Evolutionary conservation across 2,888 invertebrate genomes (phyloP), one percentile per base, ranked within the genome.

Genomic region (Chymomyza caudatula): DNA sequence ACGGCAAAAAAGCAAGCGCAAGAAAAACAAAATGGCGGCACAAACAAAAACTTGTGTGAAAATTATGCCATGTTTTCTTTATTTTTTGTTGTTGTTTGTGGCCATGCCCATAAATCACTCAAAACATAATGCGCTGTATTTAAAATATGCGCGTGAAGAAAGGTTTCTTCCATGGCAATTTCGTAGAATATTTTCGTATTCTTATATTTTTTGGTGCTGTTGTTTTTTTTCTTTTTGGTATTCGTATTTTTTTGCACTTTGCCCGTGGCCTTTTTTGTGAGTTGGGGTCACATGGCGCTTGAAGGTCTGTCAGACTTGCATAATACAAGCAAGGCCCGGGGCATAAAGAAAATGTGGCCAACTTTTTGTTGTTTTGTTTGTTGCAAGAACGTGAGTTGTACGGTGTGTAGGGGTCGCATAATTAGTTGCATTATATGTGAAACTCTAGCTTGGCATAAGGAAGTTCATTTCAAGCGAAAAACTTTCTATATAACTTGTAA

Each of bases 121-220:
- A 79, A 72, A 79, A 77, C 74, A 79, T 80, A 80, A 80, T 80
- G 79, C 83, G 58, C 68, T 74, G 81, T 79, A 74, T 78, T 79
- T 81, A 79, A 79, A 79, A 81, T 81, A 81, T 79, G 78, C 76
- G 73, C 76, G 69, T 69, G 80, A 80, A 80, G 29, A 37, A 37
- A 17, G 20, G 20, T 51, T 13, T 51, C 20, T 37, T 37, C 29
- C 29, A 37, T 11, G 11, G 29, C 29, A 11, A 37, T 37, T 29
- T 37, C 29, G 47, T 47, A 47, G 47, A 15, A 19, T 19, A 47
- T 47, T 47, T 47, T 47, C 47, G 13, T 47, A 47, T 19, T 5
- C 19, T 47, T 3, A 17, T 47, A n/a, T 47, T 44, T 5, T 44
- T 11, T 37, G 37, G 5, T 44, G n/a, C 11, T 44, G 13, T 43